Percentiles rank a stretch among this genome's conserved stretches.
Evolutionary conservation across 2,888 invertebrate species (phyloP).

Genomic region (Agriotes lineatus): DNA sequence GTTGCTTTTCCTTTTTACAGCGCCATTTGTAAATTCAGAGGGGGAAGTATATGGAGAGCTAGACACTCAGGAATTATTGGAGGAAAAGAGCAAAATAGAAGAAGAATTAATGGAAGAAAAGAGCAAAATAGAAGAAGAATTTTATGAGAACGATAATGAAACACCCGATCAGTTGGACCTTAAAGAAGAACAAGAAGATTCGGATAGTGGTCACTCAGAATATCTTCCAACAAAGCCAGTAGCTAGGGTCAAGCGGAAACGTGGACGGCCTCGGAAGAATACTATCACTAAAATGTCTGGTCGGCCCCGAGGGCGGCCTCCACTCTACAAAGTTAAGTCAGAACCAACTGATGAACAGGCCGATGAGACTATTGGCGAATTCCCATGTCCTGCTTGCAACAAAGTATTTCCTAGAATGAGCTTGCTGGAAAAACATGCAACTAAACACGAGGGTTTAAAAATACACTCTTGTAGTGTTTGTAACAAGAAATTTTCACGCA

Average conservation of each 20-base stretch:
- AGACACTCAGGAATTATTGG: conserved; percentile 41
- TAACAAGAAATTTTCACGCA: conserved; percentile 65
- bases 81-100: too few relatives aligned
- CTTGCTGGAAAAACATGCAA: conserved; percentile 58
- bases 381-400: conserved; percentile 57
- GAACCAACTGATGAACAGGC: conserved; percentile 48
- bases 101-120: conserved; percentile 43
- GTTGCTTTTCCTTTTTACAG: too few relatives aligned
- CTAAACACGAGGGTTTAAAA: conserved; percentile 55
- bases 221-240: conserved; percentile 58
- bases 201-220: conserved; percentile 60
- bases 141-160: conserved; percentile 27
- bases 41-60: conserved; percentile 42
- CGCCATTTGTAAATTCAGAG: too few relatives aligned
- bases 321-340: conserved; percentile 47
- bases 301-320: conserved; percentile 52
- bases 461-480: conserved; percentile 65
- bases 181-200: conserved; percentile 44
- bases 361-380: conserved; percentile 55
- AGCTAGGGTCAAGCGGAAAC: conserved; percentile 52
- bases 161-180: neutral
- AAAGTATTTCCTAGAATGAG: conserved; percentile 58
- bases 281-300: conserved; percentile 45
- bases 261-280: conserved; percentile 61
- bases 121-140: conserved; percentile 40